Base-by-base conservation (phyloP, 2,888 invertebrate species). In the Ornithoptera alexandrae region DNA sequence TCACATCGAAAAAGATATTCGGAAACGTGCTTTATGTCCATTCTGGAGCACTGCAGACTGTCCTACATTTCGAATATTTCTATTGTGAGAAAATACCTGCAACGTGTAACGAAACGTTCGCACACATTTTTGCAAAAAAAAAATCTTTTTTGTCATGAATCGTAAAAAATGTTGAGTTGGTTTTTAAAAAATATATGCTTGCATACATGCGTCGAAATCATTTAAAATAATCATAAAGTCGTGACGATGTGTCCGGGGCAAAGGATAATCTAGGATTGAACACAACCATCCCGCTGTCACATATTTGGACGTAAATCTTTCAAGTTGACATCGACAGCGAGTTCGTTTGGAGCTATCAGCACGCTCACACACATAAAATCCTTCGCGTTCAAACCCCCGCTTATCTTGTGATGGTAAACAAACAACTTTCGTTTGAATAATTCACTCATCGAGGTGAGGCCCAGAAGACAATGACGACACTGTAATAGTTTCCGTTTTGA, bases 401-500 rank as follows among this genome's bases (percentile, higher is more conserved):
- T 86, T 85, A 88, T 87, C 87, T 80, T 78, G 81, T 84, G 83
- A 87, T 86, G 80, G 84, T 90, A 89, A 88, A 89, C 89, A 91
- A 90, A 90, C 87, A 84, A 89, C 86, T 88, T 88, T 87, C 83
- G 84, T 88, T 88, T 90, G 88, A 89, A 91, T 91, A 90, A 91
- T 88, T 86, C 83, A 86, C 84, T 84, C 81, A 80, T 79, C 79
- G 84, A 89, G 89, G 88, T 87, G 88, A 90, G 87, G 86, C 86
- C 79, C 80, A 79, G 86, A 87, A 90, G 83, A 92, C 92, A 92
- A 92, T 92, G 82, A 89, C 82, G 79, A 83, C 79, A 77, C 86
- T 84, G 84, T 92, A 92, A 92, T 89, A 92, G 92, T 92, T 92
- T 92, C 92, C 92, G 90, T 88, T 91, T 87, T 87, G 86, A 90